Base-by-base conservation (phyloP, 2,797 vertebrate species). In the Microctenopoma steveboyesi region DNA sequence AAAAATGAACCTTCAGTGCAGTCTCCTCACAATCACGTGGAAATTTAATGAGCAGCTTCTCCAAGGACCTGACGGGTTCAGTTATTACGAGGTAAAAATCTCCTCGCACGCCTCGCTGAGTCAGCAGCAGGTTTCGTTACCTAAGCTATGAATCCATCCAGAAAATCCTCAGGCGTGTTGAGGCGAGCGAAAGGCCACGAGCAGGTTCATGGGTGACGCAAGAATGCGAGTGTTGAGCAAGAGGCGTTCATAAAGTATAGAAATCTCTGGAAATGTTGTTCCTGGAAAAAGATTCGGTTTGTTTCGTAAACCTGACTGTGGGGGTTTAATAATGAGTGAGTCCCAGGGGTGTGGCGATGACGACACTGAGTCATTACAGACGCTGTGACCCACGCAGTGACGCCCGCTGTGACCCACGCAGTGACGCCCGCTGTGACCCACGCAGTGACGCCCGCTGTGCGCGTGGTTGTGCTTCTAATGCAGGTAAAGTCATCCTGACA, bases 111-210 rank as follows among this genome's bases (percentile, higher is more conserved):
- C 63, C 68, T 49, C 0, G 66, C 3, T 68, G 79, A 79, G 5
- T 86, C 76, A 75, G 65, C 22, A 22, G 22, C 27, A 22, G 57
- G 58, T 74, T 67, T 43, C 37, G 16, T 35, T 10, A 51, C 3
- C 14, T 47, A 37, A 63, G 3, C 46, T 7, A 3, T 50, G 0
- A 33, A 66, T 55, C 65, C 35, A 45, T 18, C 40, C 57, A 42
- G 43, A 60, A 60, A 39, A 8, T 4, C 33, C 7, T 22, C 47
- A 1, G 40, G 58, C 79, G 0, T 49, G 83, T 75, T 73, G 22
- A 46, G 74, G 53, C 76, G 13, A 18, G 7, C 0, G n/a, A 0
- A 11, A 55, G 18, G 18, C 45, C 42, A 0, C 0, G 10, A 53
- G 59, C 37, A 10, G 7, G 0, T 65, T 56, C 2, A 11, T 5